These are phyloP conservation scores for Drosophila neocordata DNA, from an alignment of 1,140 invertebrate species.

Conservation along the genomic window DNA sequence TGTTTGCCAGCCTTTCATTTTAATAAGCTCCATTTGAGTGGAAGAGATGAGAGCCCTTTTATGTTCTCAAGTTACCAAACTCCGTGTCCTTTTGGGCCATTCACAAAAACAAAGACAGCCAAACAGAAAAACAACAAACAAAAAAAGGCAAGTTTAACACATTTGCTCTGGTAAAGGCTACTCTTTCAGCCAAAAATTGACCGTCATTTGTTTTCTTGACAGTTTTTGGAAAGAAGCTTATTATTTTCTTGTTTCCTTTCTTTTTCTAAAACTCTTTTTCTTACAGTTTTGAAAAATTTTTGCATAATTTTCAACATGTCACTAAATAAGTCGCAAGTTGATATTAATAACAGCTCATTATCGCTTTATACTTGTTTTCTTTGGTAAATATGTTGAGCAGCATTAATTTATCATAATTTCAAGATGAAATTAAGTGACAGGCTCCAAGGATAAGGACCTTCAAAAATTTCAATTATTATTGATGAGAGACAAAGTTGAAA, in stretches of 20 bases:
- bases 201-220: constrained; percentile 79
- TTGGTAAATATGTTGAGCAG: constrained; percentile 58
- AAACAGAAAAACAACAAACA: constrained; percentile 10
- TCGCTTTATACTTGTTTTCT: constrained; percentile 61
- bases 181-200: constrained; percentile 39
- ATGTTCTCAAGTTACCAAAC: constrained; percentile 67
- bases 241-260: constrained; percentile 48
- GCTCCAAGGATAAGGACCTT: constrained; percentile 31
- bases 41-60: constrained; percentile 46
- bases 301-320: constrained; percentile 65
- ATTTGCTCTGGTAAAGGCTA: constrained; percentile 43
- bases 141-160: constrained; percentile 55
- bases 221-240: constrained; percentile 67
- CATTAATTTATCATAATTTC: constrained; percentile 71
- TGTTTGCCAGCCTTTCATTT: constrained; percentile 22
- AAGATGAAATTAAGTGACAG: constrained; percentile 40
- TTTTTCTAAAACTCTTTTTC: constrained; percentile 8
- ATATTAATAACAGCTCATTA: constrained; percentile 80
- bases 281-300: constrained; percentile 35
- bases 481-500: constrained; percentile 33
- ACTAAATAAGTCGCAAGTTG: constrained; percentile 75
- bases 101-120: not conserved
- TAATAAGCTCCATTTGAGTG: constrained; percentile 55
- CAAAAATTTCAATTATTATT: constrained; percentile 42
- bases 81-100: constrained; percentile 30